These are phyloP conservation scores for Samia ricini DNA, from an alignment of 1,140 invertebrate genomes.

Conservation along the genomic window DNA sequence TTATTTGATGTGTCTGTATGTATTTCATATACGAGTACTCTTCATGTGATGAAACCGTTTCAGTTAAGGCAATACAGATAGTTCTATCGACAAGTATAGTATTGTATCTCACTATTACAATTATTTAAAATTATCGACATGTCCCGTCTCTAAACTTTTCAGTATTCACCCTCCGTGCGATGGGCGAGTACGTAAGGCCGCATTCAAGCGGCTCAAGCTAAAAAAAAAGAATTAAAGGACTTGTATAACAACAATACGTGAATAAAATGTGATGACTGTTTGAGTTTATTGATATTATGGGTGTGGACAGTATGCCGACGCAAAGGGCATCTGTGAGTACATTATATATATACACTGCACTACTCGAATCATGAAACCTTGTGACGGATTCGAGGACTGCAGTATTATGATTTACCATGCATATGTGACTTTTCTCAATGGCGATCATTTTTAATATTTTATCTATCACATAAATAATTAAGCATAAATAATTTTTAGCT, in stretches of 20 bases:
- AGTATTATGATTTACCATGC: not conserved
- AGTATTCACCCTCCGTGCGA: constrained; percentile 41
- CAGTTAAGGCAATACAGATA: constrained; percentile 7
- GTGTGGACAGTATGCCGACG: constrained; percentile 52
- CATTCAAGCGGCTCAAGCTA: constrained; percentile 34
- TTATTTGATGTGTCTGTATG: too few relatives aligned
- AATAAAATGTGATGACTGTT: constrained; percentile 33
- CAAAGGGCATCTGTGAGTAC: constrained; percentile 38
- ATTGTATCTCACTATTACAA: not conserved
- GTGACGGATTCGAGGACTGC: constrained; percentile 1
- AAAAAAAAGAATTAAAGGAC: constrained; percentile 25
- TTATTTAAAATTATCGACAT: constrained; percentile 17
- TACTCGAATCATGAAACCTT: not conserved
- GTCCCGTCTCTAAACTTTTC: constrained; percentile 29
- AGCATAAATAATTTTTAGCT: not conserved
- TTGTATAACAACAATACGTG: constrained; percentile 1
- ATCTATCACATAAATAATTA: not conserved
- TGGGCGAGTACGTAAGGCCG: constrained; percentile 43
- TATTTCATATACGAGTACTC: too few relatives aligned
- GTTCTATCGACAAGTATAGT: not conserved
- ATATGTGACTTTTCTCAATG: not conserved
- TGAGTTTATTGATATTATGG: constrained; percentile 34
- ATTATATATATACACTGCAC: not conserved
- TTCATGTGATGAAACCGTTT: too few relatives aligned
- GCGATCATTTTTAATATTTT: not conserved